These are phyloP conservation scores for Noctua janthina DNA, from an alignment of 2,888 invertebrate genomes.

Conservation along the genomic window DNA sequence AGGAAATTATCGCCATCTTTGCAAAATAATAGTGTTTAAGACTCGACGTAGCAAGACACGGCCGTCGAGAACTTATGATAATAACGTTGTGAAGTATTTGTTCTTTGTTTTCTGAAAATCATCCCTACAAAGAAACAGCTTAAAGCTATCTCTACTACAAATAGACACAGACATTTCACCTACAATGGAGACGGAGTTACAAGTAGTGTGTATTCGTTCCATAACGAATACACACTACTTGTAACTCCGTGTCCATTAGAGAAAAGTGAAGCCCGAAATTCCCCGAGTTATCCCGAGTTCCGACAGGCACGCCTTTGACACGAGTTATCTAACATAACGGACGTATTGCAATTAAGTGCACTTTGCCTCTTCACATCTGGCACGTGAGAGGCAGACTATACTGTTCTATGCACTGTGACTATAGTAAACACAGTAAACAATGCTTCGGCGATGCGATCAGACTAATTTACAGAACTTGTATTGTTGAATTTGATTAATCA, in stretches of 20 bases:
- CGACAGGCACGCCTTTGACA: background rate
- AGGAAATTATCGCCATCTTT: background rate
- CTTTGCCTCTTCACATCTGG: background rate
- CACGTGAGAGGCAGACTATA: background rate
- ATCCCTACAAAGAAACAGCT: background rate
- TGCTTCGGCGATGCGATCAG: background rate
- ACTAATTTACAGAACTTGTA: background rate
- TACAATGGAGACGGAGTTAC: background rate
- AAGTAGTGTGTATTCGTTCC: too few species aligned
- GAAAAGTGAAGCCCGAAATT: background rate
- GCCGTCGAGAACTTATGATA: background rate
- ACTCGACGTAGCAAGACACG: too few species aligned
- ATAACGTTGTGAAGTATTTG: background rate
- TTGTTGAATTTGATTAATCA: background rate
- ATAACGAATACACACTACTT: background rate
- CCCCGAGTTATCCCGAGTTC: background rate
- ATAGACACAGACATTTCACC: background rate
- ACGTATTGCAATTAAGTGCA: slow-evolving; percentile 1
- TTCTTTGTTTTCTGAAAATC: background rate
- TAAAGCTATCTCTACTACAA: background rate
- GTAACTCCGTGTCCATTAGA: too few species aligned
- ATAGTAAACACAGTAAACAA: background rate
- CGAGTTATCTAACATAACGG: background rate
- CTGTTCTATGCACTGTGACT: background rate
- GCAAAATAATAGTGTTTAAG: background rate